Percentiles rank a stretch among this genome's conserved stretches.
Conservation (phyloP, 2,113 vertebrate species). For the Labrus mixtus region DNA sequence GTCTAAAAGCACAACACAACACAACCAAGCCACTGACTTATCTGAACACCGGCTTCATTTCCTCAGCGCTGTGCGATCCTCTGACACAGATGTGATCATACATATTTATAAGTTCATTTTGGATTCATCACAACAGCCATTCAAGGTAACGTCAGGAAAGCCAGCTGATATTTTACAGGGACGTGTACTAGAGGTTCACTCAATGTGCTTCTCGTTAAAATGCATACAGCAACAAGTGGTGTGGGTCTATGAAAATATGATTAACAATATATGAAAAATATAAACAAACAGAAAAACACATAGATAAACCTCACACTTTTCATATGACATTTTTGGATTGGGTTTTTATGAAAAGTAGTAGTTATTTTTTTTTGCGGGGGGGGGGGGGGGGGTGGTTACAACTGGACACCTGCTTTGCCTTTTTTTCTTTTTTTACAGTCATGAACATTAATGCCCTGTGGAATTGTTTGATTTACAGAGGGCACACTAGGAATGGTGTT, state of each 20-base stretch:
- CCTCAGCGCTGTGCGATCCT: neutral
- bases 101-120: conserved; percentile 54
- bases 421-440: no score
- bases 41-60: conserved; percentile 21
- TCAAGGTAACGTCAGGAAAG: neutral
- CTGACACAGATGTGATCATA: conserved; percentile 24
- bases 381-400: no score
- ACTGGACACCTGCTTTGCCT: no score
- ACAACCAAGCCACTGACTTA: conserved; percentile 29
- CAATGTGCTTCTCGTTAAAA: neutral
- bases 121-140: conserved; percentile 20
- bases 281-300: neutral
- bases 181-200: neutral
- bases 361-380: no score
- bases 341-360: neutral
- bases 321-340: neutral
- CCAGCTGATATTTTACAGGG: neutral
- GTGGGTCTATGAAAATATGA: neutral
- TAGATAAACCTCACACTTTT: neutral
- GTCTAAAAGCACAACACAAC: neutral
- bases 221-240: neutral
- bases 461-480: no score
- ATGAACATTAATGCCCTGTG: no score
- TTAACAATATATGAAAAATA: conserved; percentile 1
- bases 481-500: no score